Base-by-base conservation (phyloP, 2,113 vertebrate species). In the Lophotis ruficrista region DNA sequence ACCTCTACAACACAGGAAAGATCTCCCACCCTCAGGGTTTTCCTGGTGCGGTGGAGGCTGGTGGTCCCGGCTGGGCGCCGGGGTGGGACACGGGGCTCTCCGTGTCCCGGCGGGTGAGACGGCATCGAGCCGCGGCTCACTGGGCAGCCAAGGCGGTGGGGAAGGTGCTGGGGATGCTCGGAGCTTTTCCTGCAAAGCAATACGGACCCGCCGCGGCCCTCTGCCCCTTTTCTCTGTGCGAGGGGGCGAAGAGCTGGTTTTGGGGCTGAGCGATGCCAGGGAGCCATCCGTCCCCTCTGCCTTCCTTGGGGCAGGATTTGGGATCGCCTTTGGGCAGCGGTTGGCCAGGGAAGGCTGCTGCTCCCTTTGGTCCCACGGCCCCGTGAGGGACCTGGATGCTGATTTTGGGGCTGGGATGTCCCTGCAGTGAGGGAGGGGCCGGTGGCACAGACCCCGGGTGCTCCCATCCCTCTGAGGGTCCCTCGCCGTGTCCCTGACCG, bases 41-140 rank as follows among this genome's bases (percentile, higher is more conserved):
- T 7, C 4, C 68, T 28, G 38, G 64, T 38, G 66, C 30, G 7
- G 8, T 30, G 87, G 91, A 82, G 90, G 79, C 76, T 93, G 62
- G 84, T 12, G 87, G 61, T 64, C 73, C n/a, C 4, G 4, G 31
- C 31, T 53, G 35, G 78, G 56, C 2, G 27, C 65, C 1, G 13
- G 68, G 43, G 72, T 0, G 9, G 82, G 43, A 7, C 41, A 18
- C 0, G 31, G 45, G 64, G 27, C n/a, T 75, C 20, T 78, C 41
- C 57, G 62, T 28, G 33, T 9, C 30, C 31, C 3, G 0, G 5
- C 1, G 43, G 13, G 33, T 19, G 45, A 38, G 54, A 33, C 5
- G 27, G 35, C 65, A 21, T 13, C 2, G 2, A 31, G 80, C 56
- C 30, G 68, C 8, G 9, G 30, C 2, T 0, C 0, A 0, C 31